Percentiles rank a stretch among this genome's conserved stretches.
phyloP scores from a whole-genome alignment of 1,140 invertebrate species.

The Streblospio benedicti region DNA sequence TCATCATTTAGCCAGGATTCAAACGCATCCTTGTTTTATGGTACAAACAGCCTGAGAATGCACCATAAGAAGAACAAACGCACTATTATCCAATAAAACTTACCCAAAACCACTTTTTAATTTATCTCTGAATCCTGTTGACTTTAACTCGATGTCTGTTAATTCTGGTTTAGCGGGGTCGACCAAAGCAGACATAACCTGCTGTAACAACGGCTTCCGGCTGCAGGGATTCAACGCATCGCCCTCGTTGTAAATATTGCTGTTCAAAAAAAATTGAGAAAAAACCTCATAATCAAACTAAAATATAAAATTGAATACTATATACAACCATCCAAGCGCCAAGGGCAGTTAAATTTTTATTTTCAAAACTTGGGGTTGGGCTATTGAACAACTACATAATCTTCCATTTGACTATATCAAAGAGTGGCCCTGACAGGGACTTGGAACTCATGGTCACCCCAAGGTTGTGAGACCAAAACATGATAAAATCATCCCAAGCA shows the following conservation, averaged over 20 bases:
- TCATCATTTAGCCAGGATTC: background rate
- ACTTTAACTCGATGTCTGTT: slow-evolving; percentile 41
- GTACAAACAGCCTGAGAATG: background rate
- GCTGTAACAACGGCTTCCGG: slow-evolving; percentile 36
- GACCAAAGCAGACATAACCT: slow-evolving; percentile 39
- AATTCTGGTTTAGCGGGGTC: slow-evolving; percentile 38
- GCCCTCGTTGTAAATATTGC: slow-evolving; percentile 30
- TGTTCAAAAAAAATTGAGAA: slow-evolving; percentile 16
- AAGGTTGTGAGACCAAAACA: too few species aligned
- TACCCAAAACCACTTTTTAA: slow-evolving; percentile 49
- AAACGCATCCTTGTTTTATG: background rate
- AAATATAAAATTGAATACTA: too few species aligned
- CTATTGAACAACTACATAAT: too few species aligned
- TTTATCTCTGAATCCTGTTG: slow-evolving; percentile 42
- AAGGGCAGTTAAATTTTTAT: too few species aligned
- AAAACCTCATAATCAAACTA: too few species aligned
- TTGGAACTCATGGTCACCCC: too few species aligned
- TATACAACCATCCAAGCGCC: too few species aligned
- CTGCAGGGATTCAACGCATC: slow-evolving; percentile 30
- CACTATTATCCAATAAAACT: slow-evolving; percentile 12
- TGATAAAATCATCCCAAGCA: too few species aligned
- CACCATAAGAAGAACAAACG: background rate
- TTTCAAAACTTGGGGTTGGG: too few species aligned
- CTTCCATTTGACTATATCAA: too few species aligned
- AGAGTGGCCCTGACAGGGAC: too few species aligned